A percentile compares a stretch with the other conserved stretches of the same genome.
Conservation (phyloP, 2,113 vertebrate genomes). For the Tyrannus savana region DNA sequence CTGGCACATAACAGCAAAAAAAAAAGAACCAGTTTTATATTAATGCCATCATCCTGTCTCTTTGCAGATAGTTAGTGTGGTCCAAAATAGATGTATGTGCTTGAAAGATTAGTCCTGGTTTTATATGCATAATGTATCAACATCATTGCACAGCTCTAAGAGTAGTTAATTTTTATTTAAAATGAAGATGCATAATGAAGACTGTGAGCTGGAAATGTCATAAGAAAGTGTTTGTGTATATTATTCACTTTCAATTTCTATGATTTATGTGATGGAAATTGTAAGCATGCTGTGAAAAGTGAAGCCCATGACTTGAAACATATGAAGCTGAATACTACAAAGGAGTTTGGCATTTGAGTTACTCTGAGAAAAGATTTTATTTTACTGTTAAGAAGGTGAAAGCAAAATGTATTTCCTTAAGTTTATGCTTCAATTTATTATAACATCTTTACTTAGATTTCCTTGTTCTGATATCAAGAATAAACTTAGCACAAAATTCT, state of each 20-base stretch:
- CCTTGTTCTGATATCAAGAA: background rate
- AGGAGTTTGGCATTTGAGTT: background rate
- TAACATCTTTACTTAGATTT: background rate
- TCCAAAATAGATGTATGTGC: conserved; percentile 44
- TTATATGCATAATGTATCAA: conserved; percentile 50
- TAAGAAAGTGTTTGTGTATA: conserved; percentile 43
- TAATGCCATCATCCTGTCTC: conserved; percentile 37
- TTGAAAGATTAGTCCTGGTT: conserved; percentile 48
- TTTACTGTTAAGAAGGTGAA: conserved; percentile 2
- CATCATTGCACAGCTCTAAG: conserved; percentile 46
- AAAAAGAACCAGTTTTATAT: background rate
- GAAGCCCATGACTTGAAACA: conserved; percentile 3
- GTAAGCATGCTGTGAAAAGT: background rate
- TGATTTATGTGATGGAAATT: conserved; percentile 37
- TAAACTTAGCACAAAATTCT: background rate
- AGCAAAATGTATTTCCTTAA: conserved; percentile 10
- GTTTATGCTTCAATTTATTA: background rate
- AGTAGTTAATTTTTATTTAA: conserved; percentile 67
- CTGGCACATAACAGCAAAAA: background rate
- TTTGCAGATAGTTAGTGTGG: conserved; percentile 55
- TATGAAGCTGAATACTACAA: background rate
- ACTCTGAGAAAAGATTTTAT: background rate
- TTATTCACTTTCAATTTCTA: conserved; percentile 23
- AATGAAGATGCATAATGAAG: conserved; percentile 57
- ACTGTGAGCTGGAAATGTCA: conserved; percentile 50